Evolutionary conservation across 2,113 vertebrate species (phyloP).

Genomic region (Vidua macroura): DNA sequence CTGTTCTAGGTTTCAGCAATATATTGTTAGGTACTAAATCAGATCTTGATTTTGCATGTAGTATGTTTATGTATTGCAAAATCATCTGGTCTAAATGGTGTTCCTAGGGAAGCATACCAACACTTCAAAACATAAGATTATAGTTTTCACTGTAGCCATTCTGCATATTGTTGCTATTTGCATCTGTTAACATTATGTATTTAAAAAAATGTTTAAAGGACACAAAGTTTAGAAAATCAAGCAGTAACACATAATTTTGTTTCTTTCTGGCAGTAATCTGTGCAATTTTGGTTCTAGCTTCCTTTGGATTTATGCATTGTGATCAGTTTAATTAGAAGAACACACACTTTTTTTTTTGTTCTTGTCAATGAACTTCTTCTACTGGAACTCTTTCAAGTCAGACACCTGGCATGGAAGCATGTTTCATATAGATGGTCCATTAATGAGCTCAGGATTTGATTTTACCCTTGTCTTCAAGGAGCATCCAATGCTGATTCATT

Average conservation of each 20-base stretch:
- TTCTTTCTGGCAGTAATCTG: neutral
- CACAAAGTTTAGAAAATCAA: neutral
- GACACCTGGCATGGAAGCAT: neutral
- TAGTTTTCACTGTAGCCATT: neutral
- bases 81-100: neutral
- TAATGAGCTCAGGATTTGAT: neutral
- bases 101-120: neutral
- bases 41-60: neutral
- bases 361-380: neutral
- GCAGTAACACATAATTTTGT: neutral
- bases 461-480: neutral
- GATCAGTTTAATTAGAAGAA: slow-evolving; percentile 1
- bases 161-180: neutral
- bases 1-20: neutral
- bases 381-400: neutral
- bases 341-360: neutral
- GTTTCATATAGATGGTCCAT: neutral
- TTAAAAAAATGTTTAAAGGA: neutral
- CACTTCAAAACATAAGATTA: neutral
- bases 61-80: neutral
- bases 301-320: neutral
- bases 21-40: neutral
- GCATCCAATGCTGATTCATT: neutral
- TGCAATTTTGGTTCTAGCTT: neutral
- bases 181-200: neutral